Evolutionary conservation across 1,140 invertebrate species (phyloP), one percentile per base, ranked within the genome.

Genomic region (Propsilocerus akamusi): DNA sequence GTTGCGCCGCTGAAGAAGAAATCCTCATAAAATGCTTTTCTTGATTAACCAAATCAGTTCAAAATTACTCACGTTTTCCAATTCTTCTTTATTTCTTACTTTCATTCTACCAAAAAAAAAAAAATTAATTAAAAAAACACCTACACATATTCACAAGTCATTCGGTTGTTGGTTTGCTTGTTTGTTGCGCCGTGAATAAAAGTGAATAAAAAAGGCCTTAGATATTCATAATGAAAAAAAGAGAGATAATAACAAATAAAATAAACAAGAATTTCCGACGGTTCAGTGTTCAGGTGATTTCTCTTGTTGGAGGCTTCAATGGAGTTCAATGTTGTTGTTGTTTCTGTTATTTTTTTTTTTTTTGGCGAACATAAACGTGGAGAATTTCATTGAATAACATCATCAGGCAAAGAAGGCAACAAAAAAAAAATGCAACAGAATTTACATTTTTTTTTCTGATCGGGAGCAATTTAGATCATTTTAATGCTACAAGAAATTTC

Each of bases 201-300:
- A n/a, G 34, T 41, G 14, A 41, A 41, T 14, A 20, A 30, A 30
- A 20, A 41, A 41, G 34, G 22, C 34, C 34, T 41, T 41, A 41
- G 34, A 41, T 41, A 41, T 41, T 41, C 34, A 41, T 41, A 41
- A 41, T 41, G 34, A 41, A 41, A n/a, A n/a, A n/a, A 41, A 41
- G 34, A n/a, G 34, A 41, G 34, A 41, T 41, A 41, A 41, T 41
- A 41, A 41, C 34, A 41, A 41, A 41, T 41, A 41, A 41, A 41
- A 41, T 41, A 41, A 41, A 41, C 34, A 41, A 41, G 34, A 41
- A 41, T 41, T 41, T 41, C 34, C 34, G 34, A 41, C 34, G 34
- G 34, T 41, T 41, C 34, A 20, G 17, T 41, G 34, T 41, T 41
- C 34, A n/a, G n/a, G n/a, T n/a, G n/a, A n/a, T n/a, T n/a, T n/a